Base-by-base conservation (phyloP, 2,113 vertebrate genomes). In the Burhinus bistriatus region DNA sequence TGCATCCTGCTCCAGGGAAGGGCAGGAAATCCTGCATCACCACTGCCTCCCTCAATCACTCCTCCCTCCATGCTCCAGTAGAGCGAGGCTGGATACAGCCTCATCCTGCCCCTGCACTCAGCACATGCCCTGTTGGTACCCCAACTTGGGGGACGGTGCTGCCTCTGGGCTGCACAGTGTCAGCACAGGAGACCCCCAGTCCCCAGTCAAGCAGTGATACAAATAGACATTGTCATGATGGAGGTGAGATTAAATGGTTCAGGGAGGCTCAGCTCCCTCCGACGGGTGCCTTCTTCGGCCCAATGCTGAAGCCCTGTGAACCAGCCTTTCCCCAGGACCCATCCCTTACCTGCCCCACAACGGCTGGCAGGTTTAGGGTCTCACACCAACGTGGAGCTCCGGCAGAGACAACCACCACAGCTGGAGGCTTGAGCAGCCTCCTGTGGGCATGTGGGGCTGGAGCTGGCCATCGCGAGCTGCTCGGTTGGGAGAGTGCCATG, bases 391-490 rank as follows among this genome's bases (percentile, higher is more conserved):
- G 1, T 21, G 27, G 44, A 70, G 34, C 21, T 94, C 51, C 69
- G 36, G 44, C 76, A 90, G 47, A 75, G 75, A 38, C 47, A 44
- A 17, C 15, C 1, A 1, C n/a, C 18, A 2, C 9, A 3, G 34
- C 9, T 40, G 9, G 11, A 30, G 27, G 18, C n/a, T 87, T 54
- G 34, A 18, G 12, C 44, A 77, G 30, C 17, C 30, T 91, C 52
- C 52, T 0, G 0, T 0, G 2, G 57, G 40, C 45, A 13, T 0
- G 4, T 5, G 5, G 30, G n/a, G 6, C 44, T 7, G 2, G n/a
- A 57, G 40, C 42, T 62, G 59, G 45, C 42, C 5, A 3, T 57
- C 0, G 1, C 0, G 1, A 80, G 34, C 62, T 58, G 49, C 42
- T 76, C 1, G 1, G 30, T 49, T 52, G 65, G 22, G 16, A 66